Base-by-base conservation (phyloP, 2,888 invertebrate genomes). In the Drosophila lutescens region DNA sequence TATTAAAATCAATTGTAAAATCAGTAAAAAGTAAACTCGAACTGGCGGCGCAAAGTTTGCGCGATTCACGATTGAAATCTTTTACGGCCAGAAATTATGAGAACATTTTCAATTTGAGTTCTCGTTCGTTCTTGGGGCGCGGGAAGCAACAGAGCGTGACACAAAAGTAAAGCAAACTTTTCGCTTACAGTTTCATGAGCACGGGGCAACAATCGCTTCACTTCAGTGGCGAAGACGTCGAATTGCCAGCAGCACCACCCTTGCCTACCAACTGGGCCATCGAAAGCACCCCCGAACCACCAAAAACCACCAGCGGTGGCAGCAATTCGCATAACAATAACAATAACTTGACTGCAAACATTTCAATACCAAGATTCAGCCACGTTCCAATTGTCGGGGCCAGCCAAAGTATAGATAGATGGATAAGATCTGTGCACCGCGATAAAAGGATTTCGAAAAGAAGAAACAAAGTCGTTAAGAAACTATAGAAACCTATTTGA, bases 21-120 rank as follows among this genome's bases (percentile, higher is more conserved):
- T 88, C 82, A 77, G 87, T 70, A 62, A 84, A 88, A 88, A 86
- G 69, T 78, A 77, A 80, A 80, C 68, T 85, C 70, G 65, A 60
- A 65, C 70, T 72, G 70, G 63, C 76, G 74, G 74, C 65, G 74
- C 70, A 86, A 89, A 90, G 71, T 89, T 71, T 88, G 26, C 74
- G 74, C 89, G 79, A 89, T 89, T 89, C 85, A 78, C 88, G 82
- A 88, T 88, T 89, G 86, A 89, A 90, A 90, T 88, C 88, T 80
- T 88, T 88, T 88, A 86, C 86, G 81, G 80, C 76, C 84, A 86
- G 55, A 71, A 88, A 90, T 88, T 89, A 90, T 88, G 88, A 88
- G 84, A 75, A 68, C 66, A 88, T 90, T 89, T 88, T 88, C 88
- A 90, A 90, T 88, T 89, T 89, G 68, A 60, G 75, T 65, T 69